Conservation (phyloP, 2,797 vertebrate species). For the Schizopygopsis malacanthus region DNA sequence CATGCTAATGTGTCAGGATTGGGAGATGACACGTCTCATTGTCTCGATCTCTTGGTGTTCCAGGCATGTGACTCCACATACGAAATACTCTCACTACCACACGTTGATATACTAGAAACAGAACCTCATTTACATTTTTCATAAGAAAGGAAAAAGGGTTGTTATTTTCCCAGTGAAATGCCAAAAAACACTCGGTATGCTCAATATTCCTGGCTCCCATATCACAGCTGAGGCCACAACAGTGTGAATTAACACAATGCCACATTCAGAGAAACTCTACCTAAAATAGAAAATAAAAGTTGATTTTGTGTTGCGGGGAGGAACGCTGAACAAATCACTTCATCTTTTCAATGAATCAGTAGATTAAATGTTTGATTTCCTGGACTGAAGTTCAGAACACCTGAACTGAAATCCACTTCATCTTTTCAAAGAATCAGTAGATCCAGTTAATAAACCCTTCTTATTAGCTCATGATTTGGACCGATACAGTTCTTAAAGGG, state of each 20-base stretch:
- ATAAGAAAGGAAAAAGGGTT: slow-evolving; percentile 50
- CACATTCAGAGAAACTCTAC: background rate
- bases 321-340: background rate
- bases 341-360: background rate
- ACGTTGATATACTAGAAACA: slow-evolving; percentile 67
- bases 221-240: slow-evolving; percentile 14
- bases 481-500: background rate
- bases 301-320: background rate
- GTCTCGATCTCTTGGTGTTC: slow-evolving; percentile 35
- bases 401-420: too few species aligned
- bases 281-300: background rate
- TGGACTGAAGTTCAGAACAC: background rate
- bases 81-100: slow-evolving; percentile 44
- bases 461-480: background rate
- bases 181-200: background rate
- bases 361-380: background rate
- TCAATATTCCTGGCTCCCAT: background rate
- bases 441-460: background rate
- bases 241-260: slow-evolving; percentile 8
- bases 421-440: background rate
- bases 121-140: slow-evolving; percentile 75
- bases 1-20: slow-evolving; percentile 36
- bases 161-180: slow-evolving; percentile 15
- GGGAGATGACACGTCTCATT: slow-evolving; percentile 47
- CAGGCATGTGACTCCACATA: slow-evolving; percentile 24